Conservation (phyloP, 2,888 invertebrate species). For the Mythimna ferrago region DNA sequence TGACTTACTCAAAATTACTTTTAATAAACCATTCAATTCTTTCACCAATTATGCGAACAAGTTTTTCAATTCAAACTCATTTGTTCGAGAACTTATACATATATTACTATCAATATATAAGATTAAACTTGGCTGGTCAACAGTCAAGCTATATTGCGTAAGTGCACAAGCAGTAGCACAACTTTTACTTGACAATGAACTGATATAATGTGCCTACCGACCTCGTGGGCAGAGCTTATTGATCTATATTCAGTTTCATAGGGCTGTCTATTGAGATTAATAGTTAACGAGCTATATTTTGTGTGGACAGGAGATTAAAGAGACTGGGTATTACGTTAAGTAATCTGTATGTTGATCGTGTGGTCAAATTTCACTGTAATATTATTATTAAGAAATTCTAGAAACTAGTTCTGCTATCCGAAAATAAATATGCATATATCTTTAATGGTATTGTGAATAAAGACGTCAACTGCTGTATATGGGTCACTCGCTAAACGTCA, state of each 20-base stretch:
- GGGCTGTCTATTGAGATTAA: slow-evolving; percentile 46
- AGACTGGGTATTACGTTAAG: not conserved
- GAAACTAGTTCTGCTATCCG: no score
- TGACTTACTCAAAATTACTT: slow-evolving; percentile 11
- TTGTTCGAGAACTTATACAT: not conserved
- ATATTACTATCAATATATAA: not conserved
- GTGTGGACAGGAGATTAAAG: not conserved
- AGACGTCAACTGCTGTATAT: not conserved
- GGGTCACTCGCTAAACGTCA: no score
- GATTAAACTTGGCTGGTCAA: slow-evolving; percentile 47
- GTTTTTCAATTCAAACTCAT: not conserved
- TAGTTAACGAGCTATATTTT: not conserved
- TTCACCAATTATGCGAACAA: not conserved
- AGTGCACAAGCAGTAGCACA: slow-evolving; percentile 56
- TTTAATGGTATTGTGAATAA: not conserved
- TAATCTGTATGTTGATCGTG: not conserved
- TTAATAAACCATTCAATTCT: not conserved
- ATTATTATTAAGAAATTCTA: not conserved
- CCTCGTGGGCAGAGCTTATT: slow-evolving; percentile 69
- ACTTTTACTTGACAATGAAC: slow-evolving; percentile 85
- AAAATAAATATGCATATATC: no score
- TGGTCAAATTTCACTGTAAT: not conserved
- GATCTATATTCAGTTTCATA: slow-evolving; percentile 55
- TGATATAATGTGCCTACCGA: slow-evolving; percentile 61
- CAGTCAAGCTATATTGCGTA: slow-evolving; percentile 57